Base-by-base conservation (phyloP, 2,113 vertebrate genomes). In the Gallinago jamesoni region DNA sequence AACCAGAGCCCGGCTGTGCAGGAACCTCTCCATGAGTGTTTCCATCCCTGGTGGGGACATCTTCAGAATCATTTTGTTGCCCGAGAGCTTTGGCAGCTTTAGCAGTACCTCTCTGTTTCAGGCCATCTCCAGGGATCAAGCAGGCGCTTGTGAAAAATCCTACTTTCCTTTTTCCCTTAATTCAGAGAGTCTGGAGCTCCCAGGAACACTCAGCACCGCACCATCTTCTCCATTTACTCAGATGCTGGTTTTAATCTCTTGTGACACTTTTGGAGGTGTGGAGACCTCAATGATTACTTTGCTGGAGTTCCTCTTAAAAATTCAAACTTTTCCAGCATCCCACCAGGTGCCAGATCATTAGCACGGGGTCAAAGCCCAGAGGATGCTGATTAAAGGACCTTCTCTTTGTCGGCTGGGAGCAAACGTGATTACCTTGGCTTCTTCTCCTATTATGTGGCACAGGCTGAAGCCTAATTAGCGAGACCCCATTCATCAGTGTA, bases 251-350 rank as follows among this genome's bases (percentile, higher is more conserved):
- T 86, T 10, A 13, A 68, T 62, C 41, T 79, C 43, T 22, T 17
- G 53, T 43, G 73, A 11, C 0, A 0, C 39, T 43, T 70, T 48
- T 1, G 0, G 39, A 37, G 45, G 30, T 2, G 9, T 30, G 66
- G 39, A 80, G 45, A 83, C n/a, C 48, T 30, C 63, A 47, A 5
- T 3, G 2, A 23, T 19, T 17, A 16, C 47, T 90, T 83, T 47
- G 19, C 53, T 79, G 57, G 28, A 69, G 28, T 87, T 89, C 28
- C 53, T 76, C 63, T 84, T 47, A 37, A 80, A 55, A 57, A 20
- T 4, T 45, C 27, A 19, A 68, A 25, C 47, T 62, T 84, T 30
- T 14, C 63, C 68, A 84, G 63, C 28, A 17, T 50, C 79, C 75
- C 48, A 53, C 41, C 52, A 37, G 37, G 33, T 35, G 23, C 37